These are phyloP conservation scores for Stomatorhinus walkeri DNA, from an alignment of 2,797 vertebrate genomes.

Conservation along the genomic window DNA sequence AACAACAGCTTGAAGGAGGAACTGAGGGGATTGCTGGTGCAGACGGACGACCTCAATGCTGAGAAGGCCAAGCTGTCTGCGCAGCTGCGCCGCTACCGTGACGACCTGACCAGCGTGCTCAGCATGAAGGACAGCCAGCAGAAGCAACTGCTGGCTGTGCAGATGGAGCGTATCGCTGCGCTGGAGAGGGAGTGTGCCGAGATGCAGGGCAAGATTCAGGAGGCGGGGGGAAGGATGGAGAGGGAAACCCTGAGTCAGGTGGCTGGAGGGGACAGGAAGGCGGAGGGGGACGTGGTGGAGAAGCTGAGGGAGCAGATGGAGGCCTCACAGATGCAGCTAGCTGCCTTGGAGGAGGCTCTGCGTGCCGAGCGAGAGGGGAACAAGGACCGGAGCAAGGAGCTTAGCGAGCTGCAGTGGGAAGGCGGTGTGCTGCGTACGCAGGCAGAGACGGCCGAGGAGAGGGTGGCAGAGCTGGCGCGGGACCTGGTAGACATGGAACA, in stretches of 20 bases:
- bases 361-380: constrained; percentile 57
- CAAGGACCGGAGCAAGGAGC: constrained; percentile 61
- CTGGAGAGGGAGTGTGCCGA: constrained; percentile 64
- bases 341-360: constrained; percentile 56
- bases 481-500: constrained; percentile 85
- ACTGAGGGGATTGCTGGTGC: constrained; percentile 71
- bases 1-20: constrained; percentile 87
- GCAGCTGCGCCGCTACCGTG: constrained; percentile 76
- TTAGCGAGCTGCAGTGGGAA: constrained; percentile 79
- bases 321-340: constrained; percentile 58
- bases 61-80: constrained; percentile 87
- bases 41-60: constrained; percentile 82
- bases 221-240: constrained; percentile 50
- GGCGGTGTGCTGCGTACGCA: constrained; percentile 87
- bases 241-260: constrained; percentile 56
- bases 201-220: constrained; percentile 44
- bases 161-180: constrained; percentile 63
- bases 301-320: constrained; percentile 63
- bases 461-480: constrained; percentile 86
- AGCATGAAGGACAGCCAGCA: constrained; percentile 92
- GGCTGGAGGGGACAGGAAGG: constrained; percentile 29
- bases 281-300: constrained; percentile 55
- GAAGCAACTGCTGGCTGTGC: constrained; percentile 74
- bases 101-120: constrained; percentile 86
- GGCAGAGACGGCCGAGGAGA: constrained; percentile 87